Conservation (phyloP, 2,797 vertebrate species). For the Acanthopagrus latus region DNA sequence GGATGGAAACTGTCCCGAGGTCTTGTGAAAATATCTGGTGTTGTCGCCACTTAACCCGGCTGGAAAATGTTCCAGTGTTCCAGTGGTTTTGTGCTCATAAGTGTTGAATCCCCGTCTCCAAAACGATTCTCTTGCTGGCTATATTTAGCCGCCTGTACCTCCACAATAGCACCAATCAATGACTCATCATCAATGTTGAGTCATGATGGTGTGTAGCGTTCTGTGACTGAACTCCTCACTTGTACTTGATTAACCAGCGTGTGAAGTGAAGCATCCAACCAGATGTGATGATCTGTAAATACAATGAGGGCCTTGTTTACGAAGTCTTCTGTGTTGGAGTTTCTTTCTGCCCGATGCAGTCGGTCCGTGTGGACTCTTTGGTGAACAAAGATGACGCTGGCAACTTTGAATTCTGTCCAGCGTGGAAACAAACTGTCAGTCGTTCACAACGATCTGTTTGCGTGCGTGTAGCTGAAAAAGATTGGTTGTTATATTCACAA, state of each 20-base stretch:
- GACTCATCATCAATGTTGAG: conserved; percentile 21
- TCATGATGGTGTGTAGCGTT: neutral
- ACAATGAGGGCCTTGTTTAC: conserved; percentile 5
- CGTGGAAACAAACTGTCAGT: neutral
- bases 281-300: conserved; percentile 10
- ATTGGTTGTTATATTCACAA: neutral
- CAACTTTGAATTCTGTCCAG: neutral
- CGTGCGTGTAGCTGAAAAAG: neutral
- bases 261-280: neutral
- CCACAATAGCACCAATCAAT: conserved; percentile 18
- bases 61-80: too few relatives aligned
- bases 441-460: neutral
- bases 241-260: conserved; percentile 19
- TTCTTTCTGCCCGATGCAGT: conserved; percentile 9
- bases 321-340: conserved; percentile 10
- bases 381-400: neutral
- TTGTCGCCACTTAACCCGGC: too few relatives aligned
- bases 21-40: too few relatives aligned
- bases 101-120: too few relatives aligned
- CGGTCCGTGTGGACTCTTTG: neutral
- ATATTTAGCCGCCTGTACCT: conserved; percentile 23
- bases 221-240: conserved; percentile 14
- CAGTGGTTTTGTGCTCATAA: too few relatives aligned
- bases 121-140: neutral
- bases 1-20: too few relatives aligned